These are phyloP conservation scores for Podocnemis expansa DNA, from an alignment of 2,113 vertebrate genomes.

Conservation along the genomic window DNA sequence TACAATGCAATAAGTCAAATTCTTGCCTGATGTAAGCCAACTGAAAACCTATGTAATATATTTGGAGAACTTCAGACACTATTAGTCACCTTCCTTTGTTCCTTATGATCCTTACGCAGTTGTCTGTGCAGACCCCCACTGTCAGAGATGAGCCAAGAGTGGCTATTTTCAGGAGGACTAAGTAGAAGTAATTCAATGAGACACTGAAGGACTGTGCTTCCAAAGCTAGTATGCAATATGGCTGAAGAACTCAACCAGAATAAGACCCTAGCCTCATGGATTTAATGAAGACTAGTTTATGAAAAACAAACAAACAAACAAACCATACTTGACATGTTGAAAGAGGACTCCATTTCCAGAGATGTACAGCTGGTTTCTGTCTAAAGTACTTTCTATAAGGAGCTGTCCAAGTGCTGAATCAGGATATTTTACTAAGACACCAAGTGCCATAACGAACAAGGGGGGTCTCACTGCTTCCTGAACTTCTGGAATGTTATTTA, in stretches of 20 bases:
- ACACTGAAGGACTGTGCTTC: neutral
- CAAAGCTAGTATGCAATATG: neutral
- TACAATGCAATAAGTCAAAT: neutral
- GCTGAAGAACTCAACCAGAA: neutral
- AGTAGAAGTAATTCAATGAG: neutral
- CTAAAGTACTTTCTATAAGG: constrained; percentile 66
- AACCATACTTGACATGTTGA: constrained; percentile 73
- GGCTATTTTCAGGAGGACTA: neutral
- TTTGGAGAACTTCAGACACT: neutral
- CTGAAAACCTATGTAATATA: neutral
- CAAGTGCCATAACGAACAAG: constrained; percentile 70
- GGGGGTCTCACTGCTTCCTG: constrained; percentile 25
- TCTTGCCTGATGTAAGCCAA: neutral
- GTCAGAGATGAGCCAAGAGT: neutral
- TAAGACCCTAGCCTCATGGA: neutral
- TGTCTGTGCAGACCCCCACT: neutral
- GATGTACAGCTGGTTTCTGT: constrained; percentile 71
- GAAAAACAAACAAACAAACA: neutral
- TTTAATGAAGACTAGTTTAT: neutral
- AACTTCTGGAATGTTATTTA: neutral
- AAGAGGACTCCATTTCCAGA: constrained; percentile 73
- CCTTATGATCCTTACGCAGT: neutral
- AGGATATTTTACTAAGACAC: constrained; percentile 75
- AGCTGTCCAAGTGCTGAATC: constrained; percentile 78
- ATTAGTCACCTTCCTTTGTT: neutral